Conservation (phyloP, 2,113 vertebrate species). For the Entosphenus tridentatus region DNA sequence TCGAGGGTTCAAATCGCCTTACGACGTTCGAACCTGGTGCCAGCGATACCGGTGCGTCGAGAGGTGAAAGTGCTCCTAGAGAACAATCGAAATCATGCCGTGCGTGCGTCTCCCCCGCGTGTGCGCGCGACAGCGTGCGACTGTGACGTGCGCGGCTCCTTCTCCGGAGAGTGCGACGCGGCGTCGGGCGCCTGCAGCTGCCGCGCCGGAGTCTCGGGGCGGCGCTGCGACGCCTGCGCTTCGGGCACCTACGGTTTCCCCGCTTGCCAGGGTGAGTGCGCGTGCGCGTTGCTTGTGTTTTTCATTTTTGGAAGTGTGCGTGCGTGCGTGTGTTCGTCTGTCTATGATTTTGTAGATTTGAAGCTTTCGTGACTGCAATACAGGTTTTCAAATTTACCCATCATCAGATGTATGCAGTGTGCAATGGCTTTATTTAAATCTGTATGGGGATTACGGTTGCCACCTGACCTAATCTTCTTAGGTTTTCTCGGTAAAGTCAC, state of each 20-base stretch:
- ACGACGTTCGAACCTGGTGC: too few species aligned
- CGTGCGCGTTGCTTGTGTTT: not conserved
- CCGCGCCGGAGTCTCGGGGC: conserved; percentile 28
- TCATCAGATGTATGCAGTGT: too few species aligned
- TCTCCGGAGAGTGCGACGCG: conserved; percentile 21
- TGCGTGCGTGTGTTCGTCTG: not conserved
- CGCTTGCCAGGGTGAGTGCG: conserved; percentile 30
- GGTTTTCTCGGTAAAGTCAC: too few species aligned
- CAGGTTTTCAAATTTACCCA: too few species aligned
- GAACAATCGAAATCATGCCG: too few species aligned
- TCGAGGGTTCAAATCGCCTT: too few species aligned
- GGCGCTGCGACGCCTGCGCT: conserved; percentile 36
- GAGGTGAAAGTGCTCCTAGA: too few species aligned
- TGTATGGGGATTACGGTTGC: too few species aligned
- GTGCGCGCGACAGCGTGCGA: conserved; percentile 28
- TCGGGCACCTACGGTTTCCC: conserved; percentile 30
- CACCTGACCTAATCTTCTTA: too few species aligned
- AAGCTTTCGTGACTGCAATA: too few species aligned
- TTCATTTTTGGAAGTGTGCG: not conserved
- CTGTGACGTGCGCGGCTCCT: conserved; percentile 35
- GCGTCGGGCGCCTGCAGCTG: conserved; percentile 40
- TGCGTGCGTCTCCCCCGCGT: not conserved
- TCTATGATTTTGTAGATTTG: not conserved
- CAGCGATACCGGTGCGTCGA: too few species aligned
- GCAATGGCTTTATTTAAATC: too few species aligned